Base-by-base conservation (phyloP, 2,113 vertebrate species). In the Oreotragus oreotragus region DNA sequence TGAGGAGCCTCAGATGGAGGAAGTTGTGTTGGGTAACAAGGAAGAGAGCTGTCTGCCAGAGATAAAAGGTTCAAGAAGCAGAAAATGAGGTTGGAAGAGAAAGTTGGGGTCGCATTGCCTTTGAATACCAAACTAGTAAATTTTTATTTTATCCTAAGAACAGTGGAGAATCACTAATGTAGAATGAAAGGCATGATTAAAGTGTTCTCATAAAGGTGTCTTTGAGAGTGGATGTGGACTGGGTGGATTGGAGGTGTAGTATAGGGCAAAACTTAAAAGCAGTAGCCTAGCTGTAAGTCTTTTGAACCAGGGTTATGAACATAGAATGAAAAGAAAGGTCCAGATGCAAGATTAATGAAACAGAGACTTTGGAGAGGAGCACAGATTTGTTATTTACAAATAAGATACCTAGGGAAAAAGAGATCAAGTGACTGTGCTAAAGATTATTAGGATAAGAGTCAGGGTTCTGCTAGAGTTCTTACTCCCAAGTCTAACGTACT, bases 81-180 rank as follows among this genome's bases (percentile, higher is more conserved):
- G 57, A 79, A 94, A 33, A 77, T 66, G n/a, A 92, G 39, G 6
- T 94, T 96, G 70, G 43, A 62, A 96, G 36, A n/a, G 3, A 84
- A 79, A 53, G 25, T 33, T 95, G 27, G 77, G 6, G 9, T 57
- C 5, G 47, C 23, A 9, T 77, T 88, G 33, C 36, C 85, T 91
- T 96, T 80, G 66, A 93, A 62, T 85, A 16, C 7, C 4, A 39
- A 28, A 6, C 30, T 80, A 57, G 39, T 84, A 39, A 55, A 4
- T 94, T 97, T 97, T 88, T 58, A 53, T 92, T 94, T 92, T 84
- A 87, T 84, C 16, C 17, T 62, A 27, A 88, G 25, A 91, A 85
- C 33, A 79, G 19, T 91, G 58, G 47, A 53, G 55, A 90, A 47
- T 88, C 25, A 53, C 19, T 39, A 28, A 96, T 8, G 28, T 43